Conservation (phyloP, 2,888 invertebrate species). For the Apotomis betuletana region DNA sequence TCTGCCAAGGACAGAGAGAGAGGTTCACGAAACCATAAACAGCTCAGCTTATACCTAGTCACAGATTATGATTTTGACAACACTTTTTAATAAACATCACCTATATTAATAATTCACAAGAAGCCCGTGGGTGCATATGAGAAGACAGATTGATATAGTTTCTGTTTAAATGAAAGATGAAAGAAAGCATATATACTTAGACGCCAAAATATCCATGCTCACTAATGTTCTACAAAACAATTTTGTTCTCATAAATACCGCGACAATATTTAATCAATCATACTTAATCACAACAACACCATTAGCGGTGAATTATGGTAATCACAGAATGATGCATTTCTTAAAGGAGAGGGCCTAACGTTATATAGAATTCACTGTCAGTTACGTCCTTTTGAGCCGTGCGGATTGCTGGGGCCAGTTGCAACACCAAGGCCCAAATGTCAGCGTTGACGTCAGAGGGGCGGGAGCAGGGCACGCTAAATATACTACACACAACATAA, state of each 20-base stretch:
- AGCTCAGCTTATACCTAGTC: no score
- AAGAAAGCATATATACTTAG: neutral
- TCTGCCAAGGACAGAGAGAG: no score
- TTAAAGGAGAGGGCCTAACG: neutral
- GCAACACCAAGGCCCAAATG: slow-evolving; percentile 67
- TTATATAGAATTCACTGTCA: neutral
- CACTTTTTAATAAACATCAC: no score
- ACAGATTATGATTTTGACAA: no score
- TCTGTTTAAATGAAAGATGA: neutral
- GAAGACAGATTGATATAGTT: no score
- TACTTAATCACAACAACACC: slow-evolving; percentile 19
- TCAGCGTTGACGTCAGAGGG: slow-evolving; percentile 78
- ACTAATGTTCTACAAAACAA: neutral
- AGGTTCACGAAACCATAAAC: no score
- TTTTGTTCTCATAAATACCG: neutral
- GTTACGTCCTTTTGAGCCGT: neutral
- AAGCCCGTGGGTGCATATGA: neutral
- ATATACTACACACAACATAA: slow-evolving; percentile 56
- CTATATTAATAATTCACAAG: no score
- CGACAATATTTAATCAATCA: slow-evolving; percentile 8
- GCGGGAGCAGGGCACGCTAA: slow-evolving; percentile 62
- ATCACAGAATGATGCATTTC: slow-evolving; percentile 4
- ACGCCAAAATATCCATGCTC: neutral
- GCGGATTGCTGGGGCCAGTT: slow-evolving; percentile 23
- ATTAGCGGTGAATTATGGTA: slow-evolving; percentile 33